Base-by-base conservation (phyloP, 2,797 vertebrate genomes). In the Pseudochirops cupreus region DNA sequence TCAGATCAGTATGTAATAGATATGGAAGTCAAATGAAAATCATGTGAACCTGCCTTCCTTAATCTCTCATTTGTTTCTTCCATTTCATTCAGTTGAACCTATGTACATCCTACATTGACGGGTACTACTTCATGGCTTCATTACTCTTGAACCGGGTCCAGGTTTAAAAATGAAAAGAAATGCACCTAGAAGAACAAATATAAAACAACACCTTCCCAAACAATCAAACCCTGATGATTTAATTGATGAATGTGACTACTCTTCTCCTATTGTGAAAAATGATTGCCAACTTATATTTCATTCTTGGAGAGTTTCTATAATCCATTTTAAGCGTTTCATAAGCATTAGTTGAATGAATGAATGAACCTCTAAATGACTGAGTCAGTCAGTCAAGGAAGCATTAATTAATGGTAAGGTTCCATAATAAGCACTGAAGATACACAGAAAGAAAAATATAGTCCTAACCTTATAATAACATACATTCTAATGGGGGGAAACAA, bases 71-170 rank as follows among this genome's bases (percentile, higher is more conserved):
- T 67, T 90, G 16, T 91, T 54, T 93, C 21, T 82, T 31, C 29
- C 28, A 93, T 87, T 94, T 96, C 92, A 56, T 87, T 95, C 9
- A 91, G 28, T 50, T 54, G 28, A 95, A 54, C 26, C 93, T 93
- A 89, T 39, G 92, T 93, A 74, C 54, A 13, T 59, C 89, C 58
- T 50, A 58, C 57, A 21, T 91, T 74, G n/a, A 74, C 1, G 24
- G 62, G 29, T 94, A 90, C 50, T 92, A 89, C 55, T 18, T 53
- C 89, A 74, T 33, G 55, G 46, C 21, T 91, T 1, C 54, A 91
- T 87, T 91, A 11, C 46, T 56, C 21, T 26, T 95, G 26, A 93
- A 21, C 5, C 90, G 57, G 13, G 55, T 58, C 21, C 11, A 56
- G 62, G 18, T 14, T 21, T 94, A 89, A 93, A 87, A 93, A 91